Conservation (phyloP, 2,113 vertebrate species). For the Spizaetus ornatus region DNA sequence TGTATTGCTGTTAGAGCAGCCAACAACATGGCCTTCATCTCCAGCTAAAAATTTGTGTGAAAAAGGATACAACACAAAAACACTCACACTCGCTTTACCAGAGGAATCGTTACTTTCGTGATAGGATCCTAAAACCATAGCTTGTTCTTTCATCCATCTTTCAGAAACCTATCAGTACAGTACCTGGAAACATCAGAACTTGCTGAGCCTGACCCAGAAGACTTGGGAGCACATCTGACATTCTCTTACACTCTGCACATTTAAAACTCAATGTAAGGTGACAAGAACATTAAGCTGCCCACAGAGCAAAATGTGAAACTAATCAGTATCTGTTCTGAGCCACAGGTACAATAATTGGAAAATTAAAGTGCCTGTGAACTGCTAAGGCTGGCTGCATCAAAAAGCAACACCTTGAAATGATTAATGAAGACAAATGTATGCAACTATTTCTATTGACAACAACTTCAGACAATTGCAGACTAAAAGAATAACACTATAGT, state of each 20-base stretch:
- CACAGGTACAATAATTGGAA: slow-evolving; percentile 65
- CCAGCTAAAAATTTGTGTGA: background rate
- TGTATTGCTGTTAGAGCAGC: background rate
- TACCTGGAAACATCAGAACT: background rate
- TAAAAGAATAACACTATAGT: background rate
- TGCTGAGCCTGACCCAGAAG: slow-evolving; percentile 3
- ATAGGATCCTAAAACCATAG: background rate
- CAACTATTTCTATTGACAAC: slow-evolving; percentile 54
- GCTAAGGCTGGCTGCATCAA: slow-evolving; percentile 49
- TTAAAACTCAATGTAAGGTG: slow-evolving; percentile 69
- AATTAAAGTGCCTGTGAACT: slow-evolving; percentile 59
- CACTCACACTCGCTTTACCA: background rate
- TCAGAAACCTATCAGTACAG: slow-evolving; percentile 3
- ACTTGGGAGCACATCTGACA: slow-evolving; percentile 25
- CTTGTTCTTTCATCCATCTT: slow-evolving; percentile 41
- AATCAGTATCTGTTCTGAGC: slow-evolving; percentile 74
- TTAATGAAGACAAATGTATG: slow-evolving; percentile 78
- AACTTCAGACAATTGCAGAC: slow-evolving; percentile 24
- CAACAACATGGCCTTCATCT: background rate
- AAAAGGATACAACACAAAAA: background rate
- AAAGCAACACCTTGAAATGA: slow-evolving; percentile 61
- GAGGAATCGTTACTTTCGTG: background rate
- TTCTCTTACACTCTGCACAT: slow-evolving; percentile 16
- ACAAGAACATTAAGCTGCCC: slow-evolving; percentile 72
- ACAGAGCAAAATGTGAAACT: slow-evolving; percentile 69